Evolutionary conservation across 2,797 vertebrate genomes (phyloP).

Genomic region (Sebastiscus tertius): DNA sequence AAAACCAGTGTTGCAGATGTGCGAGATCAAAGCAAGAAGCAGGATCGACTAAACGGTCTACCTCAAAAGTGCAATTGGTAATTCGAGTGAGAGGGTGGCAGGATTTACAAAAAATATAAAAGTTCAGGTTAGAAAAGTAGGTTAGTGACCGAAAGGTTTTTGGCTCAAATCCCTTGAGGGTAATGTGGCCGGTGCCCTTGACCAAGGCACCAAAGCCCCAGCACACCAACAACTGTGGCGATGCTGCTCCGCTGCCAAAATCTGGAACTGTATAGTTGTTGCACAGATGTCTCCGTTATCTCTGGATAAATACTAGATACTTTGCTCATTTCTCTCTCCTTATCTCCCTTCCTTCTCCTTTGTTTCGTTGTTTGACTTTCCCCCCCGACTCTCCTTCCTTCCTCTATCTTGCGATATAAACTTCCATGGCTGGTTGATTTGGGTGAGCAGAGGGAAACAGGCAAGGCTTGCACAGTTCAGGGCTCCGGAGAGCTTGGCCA

Average conservation of each 20-base stretch:
- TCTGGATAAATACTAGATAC: not conserved
- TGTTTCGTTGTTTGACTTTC: conserved; percentile 31
- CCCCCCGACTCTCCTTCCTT: conserved; percentile 13
- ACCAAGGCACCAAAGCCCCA: conserved; percentile 1
- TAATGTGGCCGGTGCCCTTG: conserved; percentile 42
- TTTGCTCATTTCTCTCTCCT: not conserved
- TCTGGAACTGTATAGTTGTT: not conserved
- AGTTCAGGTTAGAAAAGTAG: conserved; percentile 27
- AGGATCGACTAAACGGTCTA: not conserved
- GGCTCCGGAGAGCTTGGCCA: conserved; percentile 65
- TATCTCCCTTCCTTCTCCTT: conserved; percentile 3
- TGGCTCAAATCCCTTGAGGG: conserved; percentile 29
- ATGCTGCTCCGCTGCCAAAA: conserved; percentile 33
- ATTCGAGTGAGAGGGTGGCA: not conserved
- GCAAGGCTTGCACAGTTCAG: conserved; percentile 70
- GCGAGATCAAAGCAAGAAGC: conserved; percentile 32
- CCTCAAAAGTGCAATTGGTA: not conserved
- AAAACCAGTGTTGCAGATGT: conserved; percentile 11
- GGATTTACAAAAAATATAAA: conserved; percentile 4
- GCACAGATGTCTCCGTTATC: not conserved
- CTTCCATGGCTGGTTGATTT: conserved; percentile 75
- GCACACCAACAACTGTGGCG: conserved; percentile 18
- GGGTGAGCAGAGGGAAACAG: conserved; percentile 66
- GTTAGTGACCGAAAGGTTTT: conserved; percentile 29
- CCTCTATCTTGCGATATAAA: conserved; percentile 60